phyloP scores from a whole-genome alignment of 2,113 vertebrate species.

The Cromileptes altivelis region DNA sequence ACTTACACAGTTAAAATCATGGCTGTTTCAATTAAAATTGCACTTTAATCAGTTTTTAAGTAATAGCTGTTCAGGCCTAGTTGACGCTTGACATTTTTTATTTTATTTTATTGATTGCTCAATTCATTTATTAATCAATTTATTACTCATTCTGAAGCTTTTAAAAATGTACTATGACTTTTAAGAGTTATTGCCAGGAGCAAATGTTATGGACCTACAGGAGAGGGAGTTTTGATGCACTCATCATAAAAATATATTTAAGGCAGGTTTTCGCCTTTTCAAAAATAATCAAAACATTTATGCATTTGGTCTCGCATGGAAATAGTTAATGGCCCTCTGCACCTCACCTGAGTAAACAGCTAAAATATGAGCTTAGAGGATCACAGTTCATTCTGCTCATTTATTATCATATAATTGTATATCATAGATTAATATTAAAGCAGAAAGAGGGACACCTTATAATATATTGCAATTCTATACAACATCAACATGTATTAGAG shows the following conservation, averaged over 20 bases:
- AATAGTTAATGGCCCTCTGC: background rate
- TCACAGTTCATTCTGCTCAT: background rate
- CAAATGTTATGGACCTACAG: background rate
- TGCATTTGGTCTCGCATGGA: background rate
- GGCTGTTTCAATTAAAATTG: background rate
- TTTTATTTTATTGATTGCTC: background rate
- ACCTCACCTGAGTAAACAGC: background rate
- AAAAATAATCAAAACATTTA: background rate
- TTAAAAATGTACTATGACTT: background rate
- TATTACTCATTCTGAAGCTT: background rate
- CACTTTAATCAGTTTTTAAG: background rate
- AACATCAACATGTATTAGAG: background rate
- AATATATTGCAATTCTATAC: background rate
- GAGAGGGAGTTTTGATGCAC: background rate
- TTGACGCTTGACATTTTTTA: background rate
- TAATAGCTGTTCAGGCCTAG: background rate
- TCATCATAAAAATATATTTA: background rate
- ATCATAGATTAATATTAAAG: background rate
- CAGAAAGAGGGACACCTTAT: background rate
- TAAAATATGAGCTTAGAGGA: background rate
- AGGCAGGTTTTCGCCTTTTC: too few species aligned
- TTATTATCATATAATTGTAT: background rate
- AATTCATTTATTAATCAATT: background rate
- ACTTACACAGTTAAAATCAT: background rate
- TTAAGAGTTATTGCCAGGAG: background rate